Conservation (phyloP, 2,113 vertebrate species). For the Ploceus nigricollis region DNA sequence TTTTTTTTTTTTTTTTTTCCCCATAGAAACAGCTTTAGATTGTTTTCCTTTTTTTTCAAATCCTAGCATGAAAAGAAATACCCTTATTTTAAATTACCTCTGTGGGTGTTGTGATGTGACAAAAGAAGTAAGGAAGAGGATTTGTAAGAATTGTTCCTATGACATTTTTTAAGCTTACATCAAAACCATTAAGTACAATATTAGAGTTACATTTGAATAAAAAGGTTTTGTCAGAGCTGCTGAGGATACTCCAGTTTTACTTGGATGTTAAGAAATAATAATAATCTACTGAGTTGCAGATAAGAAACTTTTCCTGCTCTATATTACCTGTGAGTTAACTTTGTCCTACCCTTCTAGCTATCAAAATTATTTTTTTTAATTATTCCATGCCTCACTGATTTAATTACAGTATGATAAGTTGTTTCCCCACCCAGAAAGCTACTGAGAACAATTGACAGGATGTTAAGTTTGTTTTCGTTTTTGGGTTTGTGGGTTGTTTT, state of each 20-base stretch:
- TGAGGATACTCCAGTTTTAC: not conserved
- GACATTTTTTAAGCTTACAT: not conserved
- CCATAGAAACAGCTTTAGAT: not conserved
- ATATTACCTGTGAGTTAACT: not conserved
- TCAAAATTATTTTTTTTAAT: not conserved
- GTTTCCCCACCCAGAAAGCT: not conserved
- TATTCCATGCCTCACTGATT: not conserved
- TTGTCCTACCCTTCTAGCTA: not conserved
- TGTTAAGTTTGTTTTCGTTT: not conserved
- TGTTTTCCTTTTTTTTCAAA: not conserved
- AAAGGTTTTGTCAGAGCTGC: not conserved
- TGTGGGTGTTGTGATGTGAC: not conserved
- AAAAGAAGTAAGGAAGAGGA: not conserved
- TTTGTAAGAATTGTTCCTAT: not conserved
- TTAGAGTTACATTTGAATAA: not conserved
- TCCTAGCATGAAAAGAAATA: not conserved
- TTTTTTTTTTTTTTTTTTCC: accelerated
- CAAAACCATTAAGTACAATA: conserved; percentile 2
- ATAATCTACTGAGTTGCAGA: not conserved
- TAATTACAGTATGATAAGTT: not conserved
- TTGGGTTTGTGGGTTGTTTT: not conserved
- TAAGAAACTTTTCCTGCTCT: not conserved
- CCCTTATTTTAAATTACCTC: not conserved
- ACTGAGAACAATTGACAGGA: not conserved
- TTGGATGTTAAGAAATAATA: not conserved